phyloP scores from a whole-genome alignment of 1,140 invertebrate genomes.

The Maconellicoccus hirsutus region DNA sequence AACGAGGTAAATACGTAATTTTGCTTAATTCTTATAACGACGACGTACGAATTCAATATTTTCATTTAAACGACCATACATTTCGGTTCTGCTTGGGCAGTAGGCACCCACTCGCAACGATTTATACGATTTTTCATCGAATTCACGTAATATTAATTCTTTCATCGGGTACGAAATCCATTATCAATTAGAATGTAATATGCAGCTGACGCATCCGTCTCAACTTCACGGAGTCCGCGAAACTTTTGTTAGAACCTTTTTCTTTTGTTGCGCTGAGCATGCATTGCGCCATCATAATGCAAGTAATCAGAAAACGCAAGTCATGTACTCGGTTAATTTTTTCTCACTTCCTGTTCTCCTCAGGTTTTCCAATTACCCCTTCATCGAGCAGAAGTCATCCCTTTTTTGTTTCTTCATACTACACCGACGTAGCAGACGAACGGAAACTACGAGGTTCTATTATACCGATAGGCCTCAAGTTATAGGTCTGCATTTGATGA shows the following conservation, averaged over 20 bases:
- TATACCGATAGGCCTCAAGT: neutral
- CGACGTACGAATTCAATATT: too few relatives aligned
- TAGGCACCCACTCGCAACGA: too few relatives aligned
- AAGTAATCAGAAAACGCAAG: neutral
- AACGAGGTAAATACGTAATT: too few relatives aligned
- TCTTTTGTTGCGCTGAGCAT: neutral
- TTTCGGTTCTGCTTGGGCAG: too few relatives aligned
- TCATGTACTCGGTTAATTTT: slow-evolving; percentile 16
- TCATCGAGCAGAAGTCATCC: neutral
- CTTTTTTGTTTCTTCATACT: neutral
- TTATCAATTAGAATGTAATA: neutral
- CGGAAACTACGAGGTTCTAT: neutral
- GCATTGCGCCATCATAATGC: slow-evolving; percentile 16
- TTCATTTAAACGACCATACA: too few relatives aligned
- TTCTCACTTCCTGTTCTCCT: slow-evolving; percentile 5
- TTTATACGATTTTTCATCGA: too few relatives aligned
- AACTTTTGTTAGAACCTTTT: slow-evolving; percentile 11
- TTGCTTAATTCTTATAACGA: too few relatives aligned
- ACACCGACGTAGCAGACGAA: neutral
- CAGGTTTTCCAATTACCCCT: slow-evolving; percentile 15
- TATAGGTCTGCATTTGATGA: slow-evolving; percentile 9
- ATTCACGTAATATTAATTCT: too few relatives aligned
- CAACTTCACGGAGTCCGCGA: neutral
- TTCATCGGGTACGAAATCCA: neutral
- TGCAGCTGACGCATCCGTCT: slow-evolving; percentile 16